Percentiles rank a stretch among this genome's conserved stretches.
Conservation (phyloP, 2,797 vertebrate species). For the Ficedula albicollis region DNA sequence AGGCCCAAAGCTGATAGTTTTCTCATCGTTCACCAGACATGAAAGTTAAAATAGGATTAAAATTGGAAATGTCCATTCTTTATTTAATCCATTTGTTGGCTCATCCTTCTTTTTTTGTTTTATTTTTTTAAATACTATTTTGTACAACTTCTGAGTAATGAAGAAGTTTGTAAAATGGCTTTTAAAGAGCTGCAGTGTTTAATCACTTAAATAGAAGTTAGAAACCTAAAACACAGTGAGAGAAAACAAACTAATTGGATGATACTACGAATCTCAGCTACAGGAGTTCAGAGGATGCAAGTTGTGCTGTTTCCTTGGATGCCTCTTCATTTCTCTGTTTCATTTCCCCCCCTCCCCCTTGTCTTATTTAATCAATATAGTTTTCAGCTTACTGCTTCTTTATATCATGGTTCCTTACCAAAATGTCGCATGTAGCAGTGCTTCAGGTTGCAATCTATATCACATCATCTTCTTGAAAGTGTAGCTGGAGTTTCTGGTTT, state of each 20-base stretch:
- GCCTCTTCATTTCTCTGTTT: not conserved
- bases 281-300: not conserved
- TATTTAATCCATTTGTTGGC: not conserved
- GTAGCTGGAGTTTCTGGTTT: not conserved
- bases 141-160: not conserved
- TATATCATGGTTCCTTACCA: not conserved
- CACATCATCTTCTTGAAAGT: not conserved
- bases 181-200: not conserved
- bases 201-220: not conserved
- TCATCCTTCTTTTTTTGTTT: not conserved
- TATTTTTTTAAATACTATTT: not conserved
- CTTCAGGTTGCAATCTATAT: not conserved
- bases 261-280: not conserved
- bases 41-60: not conserved
- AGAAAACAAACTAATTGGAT: not conserved
- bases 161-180: not conserved
- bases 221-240: not conserved
- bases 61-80: not conserved
- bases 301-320: not conserved
- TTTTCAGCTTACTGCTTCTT: not conserved
- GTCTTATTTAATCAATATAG: slow-evolving; percentile 7
- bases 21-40: not conserved
- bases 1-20: not conserved
- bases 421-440: not conserved
- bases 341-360: not conserved